Evolutionary conservation across 1,140 invertebrate genomes (phyloP), one percentile per base, ranked within the genome.

Genomic region (Triops cancriformis): DNA sequence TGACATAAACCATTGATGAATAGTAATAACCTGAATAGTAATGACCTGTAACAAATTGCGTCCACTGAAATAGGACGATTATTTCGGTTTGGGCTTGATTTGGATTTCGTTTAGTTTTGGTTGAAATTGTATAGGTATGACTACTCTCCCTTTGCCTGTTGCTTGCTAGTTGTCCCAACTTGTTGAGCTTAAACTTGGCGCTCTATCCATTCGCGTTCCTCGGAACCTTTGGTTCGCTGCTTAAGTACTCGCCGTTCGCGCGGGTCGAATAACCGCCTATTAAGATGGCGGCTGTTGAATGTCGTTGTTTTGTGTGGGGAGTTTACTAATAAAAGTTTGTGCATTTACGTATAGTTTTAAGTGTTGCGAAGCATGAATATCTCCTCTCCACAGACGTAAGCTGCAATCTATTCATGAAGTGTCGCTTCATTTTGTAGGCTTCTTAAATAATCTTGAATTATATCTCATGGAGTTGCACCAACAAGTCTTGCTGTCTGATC

Each of bases 271-370:
- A 64, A 64, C 51, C 51, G 51, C 51, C 51, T 64, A 64, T 64
- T 23, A 64, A 64, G 23, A 64, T 64, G 51, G 51, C 51, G 51
- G 51, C 51, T 64, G 51, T 64, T 64, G 51, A 64, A 23, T 64
- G 51, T 18, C 51, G 51, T 64, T 64, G 51, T 64, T 64, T 64
- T 64, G 51, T 64, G 51, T 64, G 51, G 51, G 51, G 51, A 64
- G 51, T 64, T 64, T 64, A 64, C 51, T 64, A 64, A 64, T 64
- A 64, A 5, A 64, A 37, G 18, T 23, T 64, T 64, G 51, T 64
- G 51, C 51, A 64, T 64, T 64, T 64, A 64, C 51, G 0, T 6
- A 18, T 64, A 64, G 51, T 64, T 64, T 18, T 64, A 18, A 3
- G 51, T 64, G 51, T 64, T 23, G 18, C 14, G 18, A n/a, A 23